These are phyloP conservation scores for Habrosyne pyritoides DNA, from an alignment of 2,888 invertebrate species.

Conservation along the genomic window DNA sequence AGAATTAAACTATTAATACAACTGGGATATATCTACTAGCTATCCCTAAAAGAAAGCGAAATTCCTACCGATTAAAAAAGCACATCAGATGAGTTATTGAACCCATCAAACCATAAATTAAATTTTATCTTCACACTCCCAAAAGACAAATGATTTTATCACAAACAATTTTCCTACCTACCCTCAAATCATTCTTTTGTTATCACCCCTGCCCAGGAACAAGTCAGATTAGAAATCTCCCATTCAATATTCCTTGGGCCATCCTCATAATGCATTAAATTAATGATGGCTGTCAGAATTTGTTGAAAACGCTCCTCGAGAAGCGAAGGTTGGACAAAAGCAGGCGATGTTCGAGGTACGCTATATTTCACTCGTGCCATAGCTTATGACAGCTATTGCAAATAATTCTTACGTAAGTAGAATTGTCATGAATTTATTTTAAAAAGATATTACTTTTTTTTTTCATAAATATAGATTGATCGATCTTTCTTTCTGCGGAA, in stretches of 20 bases:
- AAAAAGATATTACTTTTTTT: too few relatives aligned
- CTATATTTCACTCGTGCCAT: not conserved
- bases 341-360: slow-evolving; percentile 13
- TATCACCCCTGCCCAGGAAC: slow-evolving; percentile 1
- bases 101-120: not conserved
- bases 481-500: too few relatives aligned
- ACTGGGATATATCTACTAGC: too few relatives aligned
- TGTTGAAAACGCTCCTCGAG: slow-evolving; percentile 49
- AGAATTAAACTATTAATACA: too few relatives aligned
- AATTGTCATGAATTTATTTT: too few relatives aligned
- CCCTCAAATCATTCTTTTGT: not conserved
- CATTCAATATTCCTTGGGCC: slow-evolving; percentile 8
- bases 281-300: slow-evolving; percentile 66
- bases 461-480: too few relatives aligned
- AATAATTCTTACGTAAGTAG: not conserved
- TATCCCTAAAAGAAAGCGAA: too few relatives aligned
- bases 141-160: not conserved
- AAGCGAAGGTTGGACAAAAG: slow-evolving; percentile 41
- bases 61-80: too few relatives aligned
- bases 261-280: slow-evolving; percentile 45
- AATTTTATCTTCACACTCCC: not conserved
- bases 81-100: too few relatives aligned
- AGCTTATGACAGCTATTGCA: slow-evolving; percentile 3
- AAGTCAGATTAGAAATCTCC: slow-evolving; percentile 10
- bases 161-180: not conserved